Conservation (phyloP, 92 coral and sea anemone genomes). For the Siderastrea siderea region DNA sequence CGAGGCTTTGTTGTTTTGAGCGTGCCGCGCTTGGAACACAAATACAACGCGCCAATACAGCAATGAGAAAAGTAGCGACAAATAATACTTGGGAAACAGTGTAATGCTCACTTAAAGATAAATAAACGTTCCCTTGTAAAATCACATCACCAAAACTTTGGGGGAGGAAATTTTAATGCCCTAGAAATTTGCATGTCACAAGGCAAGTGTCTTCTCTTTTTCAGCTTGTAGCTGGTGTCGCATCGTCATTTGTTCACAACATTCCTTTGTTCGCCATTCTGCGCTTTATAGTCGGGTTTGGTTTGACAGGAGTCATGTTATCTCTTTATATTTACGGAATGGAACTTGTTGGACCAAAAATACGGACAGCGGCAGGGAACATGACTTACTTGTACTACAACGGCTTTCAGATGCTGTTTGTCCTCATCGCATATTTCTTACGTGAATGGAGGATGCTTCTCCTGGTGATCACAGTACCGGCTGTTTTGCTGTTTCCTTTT, state of each 20-base stretch:
- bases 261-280: conserved; percentile 58
- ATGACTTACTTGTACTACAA: conserved; percentile 51
- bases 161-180: not conserved
- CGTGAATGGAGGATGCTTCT: conserved; percentile 63
- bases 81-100: too few species aligned
- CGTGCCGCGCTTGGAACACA: too few species aligned
- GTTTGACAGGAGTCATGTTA: conserved; percentile 57
- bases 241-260: conserved; percentile 49
- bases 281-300: conserved; percentile 62
- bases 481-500: conserved; percentile 50
- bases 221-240: conserved; percentile 51
- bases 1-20: too few species aligned
- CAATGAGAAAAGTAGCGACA: too few species aligned
- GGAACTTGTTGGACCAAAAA: conserved; percentile 59
- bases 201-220: not conserved
- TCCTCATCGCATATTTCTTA: conserved; percentile 53
- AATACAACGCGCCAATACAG: too few species aligned
- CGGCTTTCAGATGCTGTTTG: conserved; percentile 54
- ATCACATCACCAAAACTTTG: too few species aligned
- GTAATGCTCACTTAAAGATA: too few species aligned
- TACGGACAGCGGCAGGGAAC: conserved; percentile 61
- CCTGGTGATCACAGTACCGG: conserved; percentile 34
- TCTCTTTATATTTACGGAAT: conserved; percentile 51
- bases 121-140: too few species aligned
- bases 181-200: not conserved